These are phyloP conservation scores for Betta splendens DNA, from an alignment of 2,797 vertebrate species.

Conservation along the genomic window DNA sequence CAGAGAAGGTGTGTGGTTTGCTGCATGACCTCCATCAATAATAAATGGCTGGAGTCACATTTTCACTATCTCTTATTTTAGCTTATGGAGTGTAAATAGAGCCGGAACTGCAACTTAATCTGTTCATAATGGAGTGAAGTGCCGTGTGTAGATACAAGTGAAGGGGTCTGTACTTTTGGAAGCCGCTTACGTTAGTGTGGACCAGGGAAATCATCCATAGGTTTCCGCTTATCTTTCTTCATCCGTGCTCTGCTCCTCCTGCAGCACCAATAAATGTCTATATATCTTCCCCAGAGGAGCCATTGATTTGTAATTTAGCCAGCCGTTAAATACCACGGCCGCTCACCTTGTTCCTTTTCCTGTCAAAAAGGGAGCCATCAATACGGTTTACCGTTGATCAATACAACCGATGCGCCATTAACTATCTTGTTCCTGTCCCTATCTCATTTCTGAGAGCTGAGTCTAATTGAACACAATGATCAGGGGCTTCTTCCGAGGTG, in stretches of 20 bases:
- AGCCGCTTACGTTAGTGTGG: not conserved
- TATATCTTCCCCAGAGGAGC: slow-evolving; percentile 35
- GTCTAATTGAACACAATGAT: slow-evolving; percentile 52
- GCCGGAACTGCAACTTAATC: too few relatives aligned
- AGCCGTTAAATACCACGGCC: slow-evolving; percentile 54
- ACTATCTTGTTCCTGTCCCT: slow-evolving; percentile 35
- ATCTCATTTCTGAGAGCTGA: slow-evolving; percentile 40
- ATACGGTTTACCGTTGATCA: slow-evolving; percentile 42
- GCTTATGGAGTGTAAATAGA: not conserved
- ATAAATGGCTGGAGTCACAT: not conserved
- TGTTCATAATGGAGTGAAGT: too few relatives aligned
- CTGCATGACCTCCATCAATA: too few relatives aligned
- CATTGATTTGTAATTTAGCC: slow-evolving; percentile 68
- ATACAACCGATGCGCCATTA: slow-evolving; percentile 52
- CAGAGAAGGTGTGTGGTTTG: too few relatives aligned
- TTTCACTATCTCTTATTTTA: not conserved
- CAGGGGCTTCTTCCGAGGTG: slow-evolving; percentile 12
- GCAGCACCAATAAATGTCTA: slow-evolving; percentile 52
- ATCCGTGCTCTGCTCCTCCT: slow-evolving; percentile 19
- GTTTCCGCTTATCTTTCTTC: slow-evolving; percentile 33
- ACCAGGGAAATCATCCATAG: slow-evolving; percentile 24
- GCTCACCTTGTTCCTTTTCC: slow-evolving; percentile 42
- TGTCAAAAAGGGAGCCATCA: slow-evolving; percentile 52
- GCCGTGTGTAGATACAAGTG: too few relatives aligned
- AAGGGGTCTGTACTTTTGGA: too few relatives aligned